Conservation (phyloP, 2,797 vertebrate genomes). For the Hoplostethus atlanticus region DNA sequence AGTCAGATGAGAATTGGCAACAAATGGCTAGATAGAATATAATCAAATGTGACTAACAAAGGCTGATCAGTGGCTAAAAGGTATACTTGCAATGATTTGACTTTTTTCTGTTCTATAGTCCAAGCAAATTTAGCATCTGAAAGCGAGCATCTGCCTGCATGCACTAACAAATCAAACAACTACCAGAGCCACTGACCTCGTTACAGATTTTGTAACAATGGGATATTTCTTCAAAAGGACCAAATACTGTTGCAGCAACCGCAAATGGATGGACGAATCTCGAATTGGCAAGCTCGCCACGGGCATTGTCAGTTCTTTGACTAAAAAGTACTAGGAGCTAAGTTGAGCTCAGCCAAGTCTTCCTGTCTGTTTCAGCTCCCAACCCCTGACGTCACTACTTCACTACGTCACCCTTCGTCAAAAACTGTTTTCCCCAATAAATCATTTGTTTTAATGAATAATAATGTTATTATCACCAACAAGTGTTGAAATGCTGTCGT, state of each 20-base stretch:
- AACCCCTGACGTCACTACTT: conserved; percentile 35
- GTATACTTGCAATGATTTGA: neutral
- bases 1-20: neutral
- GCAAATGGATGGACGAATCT: conserved; percentile 66
- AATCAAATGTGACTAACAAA: neutral
- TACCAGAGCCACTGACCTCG: conserved; percentile 83
- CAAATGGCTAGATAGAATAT: neutral
- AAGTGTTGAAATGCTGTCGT: too few relatives aligned
- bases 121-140: neutral
- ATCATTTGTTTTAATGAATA: too few relatives aligned
- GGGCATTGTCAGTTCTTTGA: conserved; percentile 75
- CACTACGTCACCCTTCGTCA: conserved; percentile 12
- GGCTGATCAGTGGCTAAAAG: too few relatives aligned
- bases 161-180: neutral
- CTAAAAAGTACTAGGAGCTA: neutral
- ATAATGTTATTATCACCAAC: too few relatives aligned
- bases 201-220: conserved; percentile 89
- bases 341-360: conserved; percentile 14
- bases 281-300: conserved; percentile 75
- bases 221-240: conserved; percentile 88
- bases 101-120: too few relatives aligned
- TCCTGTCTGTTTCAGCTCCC: conserved; percentile 40
- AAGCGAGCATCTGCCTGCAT: neutral
- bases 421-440: too few relatives aligned
- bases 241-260: conserved; percentile 86